Conservation (phyloP, 1,140 invertebrate genomes). For the Orius insidiosus region DNA sequence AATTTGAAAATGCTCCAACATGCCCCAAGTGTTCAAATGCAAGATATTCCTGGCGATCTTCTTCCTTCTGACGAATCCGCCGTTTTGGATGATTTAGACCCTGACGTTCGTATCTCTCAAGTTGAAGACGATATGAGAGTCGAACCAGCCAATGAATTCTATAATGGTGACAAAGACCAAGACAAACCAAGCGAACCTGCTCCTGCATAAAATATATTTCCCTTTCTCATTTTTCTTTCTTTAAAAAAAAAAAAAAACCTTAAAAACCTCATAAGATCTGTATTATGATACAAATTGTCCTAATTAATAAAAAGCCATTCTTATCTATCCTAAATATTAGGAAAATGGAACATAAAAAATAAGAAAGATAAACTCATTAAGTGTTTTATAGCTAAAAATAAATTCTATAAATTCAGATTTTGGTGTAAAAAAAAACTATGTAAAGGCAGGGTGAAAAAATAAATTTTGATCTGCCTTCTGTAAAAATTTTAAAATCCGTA, state of each 20-base stretch:
- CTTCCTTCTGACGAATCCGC: slow-evolving; percentile 39
- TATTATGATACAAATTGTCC: too few species aligned
- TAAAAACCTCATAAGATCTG: background rate
- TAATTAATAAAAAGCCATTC: too few species aligned
- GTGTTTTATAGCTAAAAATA: too few species aligned
- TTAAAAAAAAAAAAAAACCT: background rate
- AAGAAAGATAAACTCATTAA: too few species aligned
- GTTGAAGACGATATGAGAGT: slow-evolving; percentile 70
- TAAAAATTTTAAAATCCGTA: too few species aligned
- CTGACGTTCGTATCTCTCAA: slow-evolving; percentile 60
- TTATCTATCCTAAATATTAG: too few species aligned
- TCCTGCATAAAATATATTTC: background rate
- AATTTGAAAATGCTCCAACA: slow-evolving; percentile 77
- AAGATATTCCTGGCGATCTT: slow-evolving; percentile 62
- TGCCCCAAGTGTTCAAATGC: slow-evolving; percentile 84
- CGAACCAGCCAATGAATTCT: slow-evolving; percentile 83
- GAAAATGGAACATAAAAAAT: too few species aligned
- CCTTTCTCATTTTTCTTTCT: background rate
- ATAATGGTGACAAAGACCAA: slow-evolving; percentile 53
- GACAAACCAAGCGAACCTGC: slow-evolving; percentile 13
- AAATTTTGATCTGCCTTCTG: too few species aligned
- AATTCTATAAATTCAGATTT: too few species aligned
- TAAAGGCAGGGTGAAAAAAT: too few species aligned
- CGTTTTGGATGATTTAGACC: slow-evolving; percentile 58
- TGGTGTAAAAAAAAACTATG: too few species aligned